These are phyloP conservation scores for Rhabdophis nuchalis DNA, from an alignment of 2,797 vertebrate genomes.

Conservation along the genomic window DNA sequence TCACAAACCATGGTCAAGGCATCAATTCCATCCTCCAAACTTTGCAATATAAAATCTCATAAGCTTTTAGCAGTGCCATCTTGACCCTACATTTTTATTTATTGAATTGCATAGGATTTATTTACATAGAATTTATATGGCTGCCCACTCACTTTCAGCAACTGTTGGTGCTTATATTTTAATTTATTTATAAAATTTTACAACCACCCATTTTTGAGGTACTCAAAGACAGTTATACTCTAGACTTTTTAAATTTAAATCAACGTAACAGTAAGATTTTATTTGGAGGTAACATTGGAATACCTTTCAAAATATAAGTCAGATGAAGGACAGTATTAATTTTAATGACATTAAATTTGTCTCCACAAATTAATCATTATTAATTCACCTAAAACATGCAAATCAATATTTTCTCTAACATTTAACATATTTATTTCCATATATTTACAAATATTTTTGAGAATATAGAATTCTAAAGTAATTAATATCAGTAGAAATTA, in stretches of 20 bases:
- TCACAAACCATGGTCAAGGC: background rate
- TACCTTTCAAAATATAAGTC: background rate
- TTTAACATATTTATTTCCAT: background rate
- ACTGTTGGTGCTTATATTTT: background rate
- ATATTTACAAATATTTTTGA: background rate
- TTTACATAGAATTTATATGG: background rate
- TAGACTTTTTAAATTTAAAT: background rate
- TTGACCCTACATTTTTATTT: background rate
- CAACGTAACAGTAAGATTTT: background rate
- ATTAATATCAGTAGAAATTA: background rate
- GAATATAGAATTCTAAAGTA: background rate
- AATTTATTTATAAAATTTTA: background rate
- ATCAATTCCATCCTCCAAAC: background rate
- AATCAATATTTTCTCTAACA: background rate
- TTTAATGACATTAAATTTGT: background rate
- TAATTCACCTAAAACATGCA: background rate
- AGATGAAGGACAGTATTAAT: background rate
- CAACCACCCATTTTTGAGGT: background rate
- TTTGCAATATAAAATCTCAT: background rate
- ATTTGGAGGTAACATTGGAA: background rate
- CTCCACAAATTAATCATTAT: background rate
- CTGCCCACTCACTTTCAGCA: background rate
- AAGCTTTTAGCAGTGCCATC: background rate
- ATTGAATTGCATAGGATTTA: background rate
- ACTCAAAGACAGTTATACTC: background rate